Conservation (phyloP, 2,113 vertebrate genomes). For the Polyodon spathula region DNA sequence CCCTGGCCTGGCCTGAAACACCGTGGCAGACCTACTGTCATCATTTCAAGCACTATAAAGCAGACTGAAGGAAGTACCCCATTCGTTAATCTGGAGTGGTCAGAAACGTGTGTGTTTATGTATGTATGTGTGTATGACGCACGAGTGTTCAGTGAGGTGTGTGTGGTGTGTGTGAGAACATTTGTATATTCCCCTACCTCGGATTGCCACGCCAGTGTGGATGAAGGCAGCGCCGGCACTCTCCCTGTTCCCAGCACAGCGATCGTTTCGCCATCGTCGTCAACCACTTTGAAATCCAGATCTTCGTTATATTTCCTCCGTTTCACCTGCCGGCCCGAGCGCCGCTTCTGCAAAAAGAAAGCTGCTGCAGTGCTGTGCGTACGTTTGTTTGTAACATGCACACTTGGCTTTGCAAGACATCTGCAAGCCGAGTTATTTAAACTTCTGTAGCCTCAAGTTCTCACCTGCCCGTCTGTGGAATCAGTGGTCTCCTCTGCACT, state of each 20-base stretch:
- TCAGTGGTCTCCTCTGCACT: constrained; percentile 81
- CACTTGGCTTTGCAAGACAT: too few relatives aligned
- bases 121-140: too few relatives aligned
- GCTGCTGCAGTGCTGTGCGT: too few relatives aligned
- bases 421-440: too few relatives aligned
- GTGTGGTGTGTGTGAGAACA: background rate
- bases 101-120: too few relatives aligned
- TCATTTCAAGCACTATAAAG: too few relatives aligned
- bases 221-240: constrained; percentile 77
- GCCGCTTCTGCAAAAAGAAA: constrained; percentile 66
- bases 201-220: constrained; percentile 88
- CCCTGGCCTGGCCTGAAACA: too few relatives aligned
- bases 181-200: constrained; percentile 61
- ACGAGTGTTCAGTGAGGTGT: too few relatives aligned
- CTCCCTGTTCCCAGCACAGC: constrained; percentile 87
- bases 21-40: too few relatives aligned
- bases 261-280: constrained; percentile 92
- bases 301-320: constrained; percentile 95
- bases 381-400: too few relatives aligned
- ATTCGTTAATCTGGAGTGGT: too few relatives aligned
- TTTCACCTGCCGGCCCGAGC: constrained; percentile 92
- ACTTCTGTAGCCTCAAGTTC: constrained; percentile 13
- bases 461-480: constrained; percentile 75
- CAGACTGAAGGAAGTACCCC: too few relatives aligned
- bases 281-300: constrained; percentile 95